Evolutionary conservation across 2,797 vertebrate species (phyloP).

Genomic region (Trachurus trachurus): DNA sequence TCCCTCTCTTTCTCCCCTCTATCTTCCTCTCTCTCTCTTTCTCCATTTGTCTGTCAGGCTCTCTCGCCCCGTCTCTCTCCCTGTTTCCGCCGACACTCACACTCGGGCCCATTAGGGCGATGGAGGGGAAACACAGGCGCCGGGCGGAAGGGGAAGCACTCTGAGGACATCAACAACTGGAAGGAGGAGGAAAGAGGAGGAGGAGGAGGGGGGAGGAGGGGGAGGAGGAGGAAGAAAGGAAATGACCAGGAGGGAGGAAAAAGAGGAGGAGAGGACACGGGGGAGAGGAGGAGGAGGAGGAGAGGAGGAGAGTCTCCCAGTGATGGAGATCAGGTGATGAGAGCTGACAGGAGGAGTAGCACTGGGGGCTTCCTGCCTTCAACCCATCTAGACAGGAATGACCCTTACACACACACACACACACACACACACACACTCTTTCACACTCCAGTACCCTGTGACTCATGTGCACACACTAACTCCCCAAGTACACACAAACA

Average conservation of each 20-base stretch:
- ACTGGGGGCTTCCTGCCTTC: conserved; percentile 63
- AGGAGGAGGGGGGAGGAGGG: conserved; percentile 1
- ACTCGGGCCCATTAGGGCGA: conserved; percentile 57
- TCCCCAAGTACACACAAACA: background rate
- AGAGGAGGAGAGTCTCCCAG: conserved; percentile 17
- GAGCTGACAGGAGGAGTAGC: conserved; percentile 69
- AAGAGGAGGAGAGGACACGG: conserved; percentile 3
- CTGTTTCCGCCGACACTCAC: conserved; percentile 23
- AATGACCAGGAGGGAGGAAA: conserved; percentile 36
- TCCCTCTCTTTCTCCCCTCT: background rate
- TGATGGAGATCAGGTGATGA: conserved; percentile 51
- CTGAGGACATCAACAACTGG: conserved; percentile 45
- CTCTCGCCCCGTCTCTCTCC: conserved; percentile 13
- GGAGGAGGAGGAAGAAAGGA: background rate
- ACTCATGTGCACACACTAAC: conserved; percentile 30
- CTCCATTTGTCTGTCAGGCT: conserved; percentile 16
- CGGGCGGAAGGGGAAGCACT: conserved; percentile 67
- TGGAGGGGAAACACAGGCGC: conserved; percentile 65
- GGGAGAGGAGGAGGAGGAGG: conserved; percentile 1
- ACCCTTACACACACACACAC: conserved; percentile 30
- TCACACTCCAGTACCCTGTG: conserved; percentile 23
- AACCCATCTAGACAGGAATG: conserved; percentile 48
- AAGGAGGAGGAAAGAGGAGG: conserved; percentile 31
- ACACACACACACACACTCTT: background rate
- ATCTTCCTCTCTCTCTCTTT: no score